Percentiles rank a stretch among this genome's conserved stretches.
Conservation (phyloP, 2,888 invertebrate species). For the Amblyjoppa proteus region DNA sequence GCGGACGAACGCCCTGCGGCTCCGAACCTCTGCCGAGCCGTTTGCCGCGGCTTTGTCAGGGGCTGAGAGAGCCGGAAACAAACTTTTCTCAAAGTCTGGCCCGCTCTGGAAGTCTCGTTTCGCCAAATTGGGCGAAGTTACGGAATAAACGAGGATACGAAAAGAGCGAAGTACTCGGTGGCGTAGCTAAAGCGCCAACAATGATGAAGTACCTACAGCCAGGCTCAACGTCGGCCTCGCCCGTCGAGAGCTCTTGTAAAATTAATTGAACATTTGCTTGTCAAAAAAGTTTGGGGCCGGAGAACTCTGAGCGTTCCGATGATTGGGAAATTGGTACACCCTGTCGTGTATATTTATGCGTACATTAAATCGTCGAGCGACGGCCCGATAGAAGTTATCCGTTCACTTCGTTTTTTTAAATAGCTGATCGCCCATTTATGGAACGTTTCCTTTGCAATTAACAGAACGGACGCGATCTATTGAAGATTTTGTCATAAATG, state of each 20-base stretch:
- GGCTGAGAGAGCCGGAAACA: not conserved
- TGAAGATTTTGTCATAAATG: too few species aligned
- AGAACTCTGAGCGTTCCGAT: not conserved
- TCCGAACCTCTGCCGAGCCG: not conserved
- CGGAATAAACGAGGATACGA: slow-evolving; percentile 11
- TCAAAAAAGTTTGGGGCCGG: slow-evolving; percentile 26
- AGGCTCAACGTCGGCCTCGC: slow-evolving; percentile 25
- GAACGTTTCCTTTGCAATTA: not conserved
- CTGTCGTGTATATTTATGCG: not conserved
- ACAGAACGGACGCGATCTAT: too few species aligned
- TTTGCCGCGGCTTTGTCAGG: not conserved
- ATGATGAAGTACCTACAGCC: slow-evolving; percentile 38
- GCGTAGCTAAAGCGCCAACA: not conserved
- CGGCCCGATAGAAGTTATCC: too few species aligned
- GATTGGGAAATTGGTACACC: not conserved
- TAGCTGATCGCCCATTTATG: not conserved
- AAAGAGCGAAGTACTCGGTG: slow-evolving; percentile 13
- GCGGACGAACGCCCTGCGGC: not conserved
- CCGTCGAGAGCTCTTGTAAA: slow-evolving; percentile 38
- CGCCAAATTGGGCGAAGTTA: not conserved
- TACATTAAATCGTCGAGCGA: not conserved
- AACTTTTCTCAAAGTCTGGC: slow-evolving; percentile 8
- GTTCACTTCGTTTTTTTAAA: not conserved
- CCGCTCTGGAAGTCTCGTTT: slow-evolving; percentile 16
- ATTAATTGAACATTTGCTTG: slow-evolving; percentile 56